Percentiles rank a stretch among this genome's conserved stretches.
phyloP scores from a whole-genome alignment of 2,113 vertebrate species.

The Heterochromis multidens region DNA sequence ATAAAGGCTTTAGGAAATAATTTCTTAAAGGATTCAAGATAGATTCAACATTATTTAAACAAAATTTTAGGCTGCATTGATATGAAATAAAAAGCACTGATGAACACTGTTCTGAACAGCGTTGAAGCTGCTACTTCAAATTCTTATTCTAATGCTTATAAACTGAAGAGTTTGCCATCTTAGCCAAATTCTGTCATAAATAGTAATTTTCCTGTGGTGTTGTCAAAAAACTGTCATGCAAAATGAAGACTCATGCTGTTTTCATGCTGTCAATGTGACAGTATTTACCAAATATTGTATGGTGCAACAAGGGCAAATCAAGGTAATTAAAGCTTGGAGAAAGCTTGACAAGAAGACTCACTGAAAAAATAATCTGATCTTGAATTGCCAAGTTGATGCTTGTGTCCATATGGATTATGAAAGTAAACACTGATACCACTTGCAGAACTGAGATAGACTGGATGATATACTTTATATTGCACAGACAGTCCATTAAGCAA shows the following conservation, averaged over 20 bases:
- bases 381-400: not conserved
- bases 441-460: not conserved
- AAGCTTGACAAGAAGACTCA: not conserved
- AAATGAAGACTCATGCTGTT: not conserved
- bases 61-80: not conserved
- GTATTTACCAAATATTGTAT: not conserved
- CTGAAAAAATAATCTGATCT: not conserved
- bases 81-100: not conserved
- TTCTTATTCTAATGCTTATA: not conserved
- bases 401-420: not conserved
- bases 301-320: not conserved
- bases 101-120: not conserved
- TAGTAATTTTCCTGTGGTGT: not conserved
- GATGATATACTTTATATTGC: no score
- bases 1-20: not conserved
- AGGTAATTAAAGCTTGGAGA: not conserved
- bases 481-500: no score
- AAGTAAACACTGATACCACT: not conserved
- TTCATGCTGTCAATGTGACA: not conserved
- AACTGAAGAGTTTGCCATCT: not conserved
- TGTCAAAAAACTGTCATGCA: not conserved
- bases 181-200: not conserved
- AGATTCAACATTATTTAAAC: not conserved
- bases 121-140: not conserved
- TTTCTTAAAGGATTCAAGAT: not conserved